A percentile compares a stretch with the other conserved stretches of the same genome.
Conservation (phyloP, 2,888 invertebrate species). For the Philereme transversata region DNA sequence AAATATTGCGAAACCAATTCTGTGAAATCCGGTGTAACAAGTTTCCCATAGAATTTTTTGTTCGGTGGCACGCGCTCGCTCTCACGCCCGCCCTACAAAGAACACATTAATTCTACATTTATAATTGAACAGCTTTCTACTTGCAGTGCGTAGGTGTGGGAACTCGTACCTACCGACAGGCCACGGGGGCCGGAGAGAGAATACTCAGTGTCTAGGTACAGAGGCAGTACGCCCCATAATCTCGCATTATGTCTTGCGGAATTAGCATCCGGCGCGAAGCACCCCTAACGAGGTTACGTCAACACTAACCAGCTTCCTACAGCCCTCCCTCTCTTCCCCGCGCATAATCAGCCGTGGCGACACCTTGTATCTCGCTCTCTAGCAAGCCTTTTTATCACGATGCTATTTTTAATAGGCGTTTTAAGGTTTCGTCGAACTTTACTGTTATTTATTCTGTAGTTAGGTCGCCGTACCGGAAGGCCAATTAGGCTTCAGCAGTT, state of each 20-base stretch:
- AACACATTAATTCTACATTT: no score
- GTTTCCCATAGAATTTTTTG: no score
- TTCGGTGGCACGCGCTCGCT: no score
- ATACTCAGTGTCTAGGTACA: background rate
- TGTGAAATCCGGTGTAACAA: no score
- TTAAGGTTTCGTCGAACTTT: conserved; percentile 19
- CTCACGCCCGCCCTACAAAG: no score
- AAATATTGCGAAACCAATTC: no score
- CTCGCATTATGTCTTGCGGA: conserved; percentile 13
- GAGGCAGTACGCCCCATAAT: background rate
- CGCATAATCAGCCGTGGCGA: no score
- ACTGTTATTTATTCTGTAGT: no score
- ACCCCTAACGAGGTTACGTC: conserved; percentile 7
- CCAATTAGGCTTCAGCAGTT: conserved; percentile 19
- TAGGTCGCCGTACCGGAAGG: conserved; percentile 19
- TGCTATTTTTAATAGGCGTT: conserved; percentile 23
- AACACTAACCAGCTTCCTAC: background rate
- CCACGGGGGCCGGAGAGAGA: no score
- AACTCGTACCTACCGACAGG: no score
- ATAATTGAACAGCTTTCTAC: no score
- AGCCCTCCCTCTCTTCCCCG: background rate
- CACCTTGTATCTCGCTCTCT: background rate
- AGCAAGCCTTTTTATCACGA: conserved; percentile 10
- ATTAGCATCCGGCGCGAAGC: conserved; percentile 12
- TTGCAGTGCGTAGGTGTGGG: no score